Conservation (phyloP, 2,113 vertebrate genomes). For the Oryctolagus cuniculus region DNA sequence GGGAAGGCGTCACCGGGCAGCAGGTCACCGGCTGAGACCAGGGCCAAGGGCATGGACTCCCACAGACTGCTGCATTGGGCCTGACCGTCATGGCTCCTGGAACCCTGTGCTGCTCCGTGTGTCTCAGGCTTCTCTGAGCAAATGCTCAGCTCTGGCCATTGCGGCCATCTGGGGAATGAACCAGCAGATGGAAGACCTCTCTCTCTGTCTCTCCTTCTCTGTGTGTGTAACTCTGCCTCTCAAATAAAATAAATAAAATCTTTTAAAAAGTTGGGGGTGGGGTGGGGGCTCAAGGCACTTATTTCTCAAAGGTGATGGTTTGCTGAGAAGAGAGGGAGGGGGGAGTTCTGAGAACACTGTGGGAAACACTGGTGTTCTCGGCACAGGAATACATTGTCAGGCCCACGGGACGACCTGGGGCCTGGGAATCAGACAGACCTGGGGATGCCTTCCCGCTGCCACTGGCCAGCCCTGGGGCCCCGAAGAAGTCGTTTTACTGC, state of each 20-base stretch:
- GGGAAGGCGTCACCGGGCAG: too few species aligned
- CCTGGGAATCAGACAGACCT: background rate
- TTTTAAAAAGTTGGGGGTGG: too few species aligned
- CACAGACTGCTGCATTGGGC: rapidly evolving
- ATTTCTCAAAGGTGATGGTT: rapidly evolving
- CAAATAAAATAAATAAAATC: too few species aligned
- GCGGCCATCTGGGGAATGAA: too few species aligned
- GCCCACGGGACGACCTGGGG: too few species aligned
- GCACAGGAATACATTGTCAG: rapidly evolving
- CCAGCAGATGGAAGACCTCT: too few species aligned
- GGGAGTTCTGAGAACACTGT: background rate
- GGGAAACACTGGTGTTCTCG: background rate
- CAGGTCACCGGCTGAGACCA: rapidly evolving
- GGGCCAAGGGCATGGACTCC: background rate
- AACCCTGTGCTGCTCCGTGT: rapidly evolving
- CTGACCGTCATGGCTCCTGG: background rate
- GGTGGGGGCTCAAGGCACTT: background rate
- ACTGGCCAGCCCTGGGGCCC: background rate
- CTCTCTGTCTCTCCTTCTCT: too few species aligned
- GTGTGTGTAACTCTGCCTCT: too few species aligned
- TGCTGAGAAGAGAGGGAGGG: background rate
- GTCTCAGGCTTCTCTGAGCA: background rate
- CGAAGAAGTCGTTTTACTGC: background rate
- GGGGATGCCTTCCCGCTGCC: background rate
- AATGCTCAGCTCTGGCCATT: too few species aligned